Evolutionary conservation across 2,888 invertebrate genomes (phyloP).

Genomic region (Drosophila planitibia): DNA sequence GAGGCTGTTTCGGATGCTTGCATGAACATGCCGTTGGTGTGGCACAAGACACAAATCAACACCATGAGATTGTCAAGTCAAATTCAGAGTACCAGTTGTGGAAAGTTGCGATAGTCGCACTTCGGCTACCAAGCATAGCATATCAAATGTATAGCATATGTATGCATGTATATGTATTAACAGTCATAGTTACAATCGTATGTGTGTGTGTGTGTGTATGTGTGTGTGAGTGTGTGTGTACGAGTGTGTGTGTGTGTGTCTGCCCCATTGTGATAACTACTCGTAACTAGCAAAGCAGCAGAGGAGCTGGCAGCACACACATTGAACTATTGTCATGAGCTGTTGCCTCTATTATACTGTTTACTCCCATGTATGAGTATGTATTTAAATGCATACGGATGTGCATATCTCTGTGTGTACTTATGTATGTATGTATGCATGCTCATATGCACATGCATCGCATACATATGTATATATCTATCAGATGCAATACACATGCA

Average conservation of each 20-base stretch:
- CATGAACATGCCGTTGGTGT: constrained; percentile 62
- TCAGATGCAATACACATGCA: constrained; percentile 11
- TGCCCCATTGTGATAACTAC: constrained; percentile 53
- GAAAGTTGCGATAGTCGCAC: constrained; percentile 61
- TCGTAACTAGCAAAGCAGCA: constrained; percentile 40
- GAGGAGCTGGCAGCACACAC: constrained; percentile 42
- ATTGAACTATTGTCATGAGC: constrained; percentile 66
- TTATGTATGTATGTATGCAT: constrained; percentile 5
- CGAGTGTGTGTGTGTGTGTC: constrained; percentile 1
- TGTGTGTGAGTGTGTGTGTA: background rate
- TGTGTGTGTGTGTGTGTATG: background rate
- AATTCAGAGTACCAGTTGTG: constrained; percentile 63
- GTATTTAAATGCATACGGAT: background rate
- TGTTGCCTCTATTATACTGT: constrained; percentile 62
- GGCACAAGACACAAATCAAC: constrained; percentile 71
- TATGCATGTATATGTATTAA: background rate
- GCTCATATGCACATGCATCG: constrained; percentile 1
- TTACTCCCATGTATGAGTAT: constrained; percentile 41
- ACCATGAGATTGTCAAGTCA: constrained; percentile 70
- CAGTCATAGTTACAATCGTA: constrained; percentile 6
- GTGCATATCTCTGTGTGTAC: background rate
- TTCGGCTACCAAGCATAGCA: constrained; percentile 30
- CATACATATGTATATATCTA: constrained; percentile 7
- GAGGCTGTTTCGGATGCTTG: constrained; percentile 31
- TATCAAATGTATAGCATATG: constrained; percentile 35